These are phyloP conservation scores for Ophiothrix spiculata DNA, from an alignment of 35 echinoderm and acorn worm genomes.

Conservation along the genomic window DNA sequence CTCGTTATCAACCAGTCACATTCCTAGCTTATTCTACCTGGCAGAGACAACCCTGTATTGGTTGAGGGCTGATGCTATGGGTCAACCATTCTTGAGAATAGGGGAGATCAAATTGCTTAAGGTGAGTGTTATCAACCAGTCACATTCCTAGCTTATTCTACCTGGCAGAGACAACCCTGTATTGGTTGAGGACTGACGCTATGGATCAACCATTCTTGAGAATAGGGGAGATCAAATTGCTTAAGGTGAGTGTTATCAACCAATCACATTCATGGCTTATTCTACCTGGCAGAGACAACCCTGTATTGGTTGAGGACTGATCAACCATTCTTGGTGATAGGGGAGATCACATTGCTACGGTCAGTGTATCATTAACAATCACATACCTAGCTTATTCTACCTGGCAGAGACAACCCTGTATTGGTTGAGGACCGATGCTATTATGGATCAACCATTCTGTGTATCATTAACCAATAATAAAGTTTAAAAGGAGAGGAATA, in stretches of 20 bases:
- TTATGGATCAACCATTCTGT: constrained; percentile 98
- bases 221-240: constrained; percentile 94
- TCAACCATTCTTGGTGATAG: too few relatives aligned
- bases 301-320: too few relatives aligned
- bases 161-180: constrained; percentile 94
- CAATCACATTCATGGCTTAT: too few relatives aligned
- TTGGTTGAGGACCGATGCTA: constrained; percentile 97
- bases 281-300: too few relatives aligned
- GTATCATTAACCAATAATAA: too few relatives aligned
- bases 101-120: constrained; percentile 97
- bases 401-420: constrained; percentile 95
- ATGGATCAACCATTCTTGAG: constrained; percentile 97
- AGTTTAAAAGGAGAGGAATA: too few relatives aligned
- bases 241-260: constrained; percentile 84
- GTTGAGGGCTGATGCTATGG: constrained; percentile 97
- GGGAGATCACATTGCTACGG: too few relatives aligned
- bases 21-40: constrained; percentile 90
- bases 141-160: constrained; percentile 93
- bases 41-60: constrained; percentile 97
- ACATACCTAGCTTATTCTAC: constrained; percentile 93
- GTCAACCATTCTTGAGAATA: constrained; percentile 93
- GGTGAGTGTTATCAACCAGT: constrained; percentile 48
- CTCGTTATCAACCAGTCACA: constrained; percentile 50
- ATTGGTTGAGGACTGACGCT: constrained; percentile 96
- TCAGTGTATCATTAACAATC: too few relatives aligned